phyloP scores from a whole-genome alignment of 2,888 invertebrate species.

The Euzophera pinguis region DNA sequence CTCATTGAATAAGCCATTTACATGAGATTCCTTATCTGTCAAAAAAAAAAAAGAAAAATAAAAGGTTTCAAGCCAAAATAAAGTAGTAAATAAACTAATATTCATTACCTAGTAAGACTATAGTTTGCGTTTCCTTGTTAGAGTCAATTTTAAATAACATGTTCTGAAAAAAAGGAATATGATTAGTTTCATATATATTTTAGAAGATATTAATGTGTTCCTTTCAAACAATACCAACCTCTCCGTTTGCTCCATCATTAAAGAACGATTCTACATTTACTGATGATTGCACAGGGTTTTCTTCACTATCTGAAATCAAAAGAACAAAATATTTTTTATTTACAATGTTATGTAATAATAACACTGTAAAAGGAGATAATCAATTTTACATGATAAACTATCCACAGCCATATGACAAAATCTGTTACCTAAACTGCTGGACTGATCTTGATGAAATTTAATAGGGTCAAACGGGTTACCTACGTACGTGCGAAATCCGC shows the following conservation, averaged over 20 bases:
- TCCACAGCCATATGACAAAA: too few relatives aligned
- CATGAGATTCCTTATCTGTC: constrained; percentile 39
- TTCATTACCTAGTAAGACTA: constrained; percentile 19
- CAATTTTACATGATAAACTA: too few relatives aligned
- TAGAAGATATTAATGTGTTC: too few relatives aligned
- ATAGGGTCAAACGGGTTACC: too few relatives aligned
- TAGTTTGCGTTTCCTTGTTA: constrained; percentile 17
- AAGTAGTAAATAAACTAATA: background rate
- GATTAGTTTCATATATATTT: background rate
- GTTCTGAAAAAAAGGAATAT: constrained; percentile 27
- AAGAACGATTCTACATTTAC: constrained; percentile 58
- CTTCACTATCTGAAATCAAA: constrained; percentile 36
- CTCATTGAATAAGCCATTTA: constrained; percentile 24
- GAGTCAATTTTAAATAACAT: constrained; percentile 21
- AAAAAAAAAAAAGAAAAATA: background rate
- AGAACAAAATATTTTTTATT: background rate
- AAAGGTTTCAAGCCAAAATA: background rate
- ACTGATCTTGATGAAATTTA: too few relatives aligned
- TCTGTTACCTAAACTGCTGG: too few relatives aligned
- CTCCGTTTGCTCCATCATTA: constrained; percentile 43
- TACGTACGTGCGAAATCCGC: too few relatives aligned
- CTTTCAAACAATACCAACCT: too few relatives aligned
- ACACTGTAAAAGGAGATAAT: too few relatives aligned
- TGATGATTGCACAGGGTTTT: constrained; percentile 27
- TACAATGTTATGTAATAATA: background rate